Percentiles rank a stretch among this genome's conserved stretches.
Conservation (phyloP, 2,888 invertebrate genomes). For the Eupithecia vulgata region DNA sequence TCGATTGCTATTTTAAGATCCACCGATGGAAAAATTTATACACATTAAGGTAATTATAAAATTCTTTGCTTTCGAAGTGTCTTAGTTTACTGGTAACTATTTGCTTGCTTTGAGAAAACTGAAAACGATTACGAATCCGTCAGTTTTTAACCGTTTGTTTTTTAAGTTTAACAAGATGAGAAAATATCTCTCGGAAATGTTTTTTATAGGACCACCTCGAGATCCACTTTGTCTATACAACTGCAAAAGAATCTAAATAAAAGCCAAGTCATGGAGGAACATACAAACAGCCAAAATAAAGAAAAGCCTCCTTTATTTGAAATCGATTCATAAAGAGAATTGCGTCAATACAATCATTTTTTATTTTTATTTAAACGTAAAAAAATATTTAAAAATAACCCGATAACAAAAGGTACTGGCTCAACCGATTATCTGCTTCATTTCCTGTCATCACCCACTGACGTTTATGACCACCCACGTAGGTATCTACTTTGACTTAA, state of each 20-base stretch:
- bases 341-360: not conserved
- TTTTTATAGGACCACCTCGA: too few relatives aligned
- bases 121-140: too few relatives aligned
- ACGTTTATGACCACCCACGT: constrained; percentile 30
- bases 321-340: not conserved
- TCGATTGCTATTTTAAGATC: not conserved
- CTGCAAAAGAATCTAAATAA: too few relatives aligned
- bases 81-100: too few relatives aligned
- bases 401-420: constrained; percentile 9
- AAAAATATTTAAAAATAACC: constrained; percentile 10
- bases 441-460: constrained; percentile 17
- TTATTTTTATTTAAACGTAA: not conserved
- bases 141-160: too few relatives aligned
- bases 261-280: too few relatives aligned
- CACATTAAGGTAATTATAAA: not conserved
- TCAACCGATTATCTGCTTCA: constrained; percentile 24
- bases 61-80: not conserved
- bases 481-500: constrained; percentile 17
- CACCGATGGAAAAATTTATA: not conserved
- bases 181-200: too few relatives aligned
- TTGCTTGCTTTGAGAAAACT: too few relatives aligned
- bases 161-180: too few relatives aligned
- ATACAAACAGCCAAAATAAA: too few relatives aligned
- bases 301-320: too few relatives aligned
- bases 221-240: too few relatives aligned